Base-by-base conservation (phyloP, 1,140 invertebrate species). In the Zaprionus capensis region DNA sequence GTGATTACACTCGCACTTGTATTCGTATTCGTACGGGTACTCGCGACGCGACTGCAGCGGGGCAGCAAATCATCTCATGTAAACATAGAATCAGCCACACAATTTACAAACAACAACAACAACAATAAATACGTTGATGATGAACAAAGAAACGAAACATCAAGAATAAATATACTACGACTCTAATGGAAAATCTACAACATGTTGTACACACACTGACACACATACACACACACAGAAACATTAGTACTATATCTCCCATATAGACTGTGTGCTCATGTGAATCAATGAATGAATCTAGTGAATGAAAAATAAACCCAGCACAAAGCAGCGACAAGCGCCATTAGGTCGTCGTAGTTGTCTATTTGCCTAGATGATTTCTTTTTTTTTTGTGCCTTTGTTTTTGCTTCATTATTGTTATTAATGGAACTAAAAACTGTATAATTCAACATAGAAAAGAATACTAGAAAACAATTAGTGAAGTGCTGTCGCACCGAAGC, bases 211-310 rank as follows among this genome's bases (percentile, higher is more conserved):
- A 71, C 72, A 28, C 41, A 51, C 28, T 26, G n/a, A 49, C 17
- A 9, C 14, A 57, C 17, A 65, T 11, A 17, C 26, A 57, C 17
- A 65, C 15, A 17, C 26, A 49, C 9, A 49, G 55, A 58, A 62
- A 53, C 46, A 51, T 11, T 56, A 46, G 24, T 28, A 46, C 20
- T 4, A 20, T 59, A 61, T 64, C 55, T 24, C 24, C 22, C 12
- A 24, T 55, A 56, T 41, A 53, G 28, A 31, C 55, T 65, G 71
- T 61, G 66, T 78, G 77, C 56, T 62, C 51, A 65, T 68, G 70
- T 76, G 71, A 76, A 85, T 85, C 82, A 81, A 86, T 86, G 82
- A 86, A 87, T 87, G 82, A 76, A 82, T 86, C 69, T 77, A 78
- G 67, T 69, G 67, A 74, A 85, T 80, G 82, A 86, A 78, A 75